phyloP scores from a whole-genome alignment of 2,113 vertebrate species.

The Channa argus region DNA sequence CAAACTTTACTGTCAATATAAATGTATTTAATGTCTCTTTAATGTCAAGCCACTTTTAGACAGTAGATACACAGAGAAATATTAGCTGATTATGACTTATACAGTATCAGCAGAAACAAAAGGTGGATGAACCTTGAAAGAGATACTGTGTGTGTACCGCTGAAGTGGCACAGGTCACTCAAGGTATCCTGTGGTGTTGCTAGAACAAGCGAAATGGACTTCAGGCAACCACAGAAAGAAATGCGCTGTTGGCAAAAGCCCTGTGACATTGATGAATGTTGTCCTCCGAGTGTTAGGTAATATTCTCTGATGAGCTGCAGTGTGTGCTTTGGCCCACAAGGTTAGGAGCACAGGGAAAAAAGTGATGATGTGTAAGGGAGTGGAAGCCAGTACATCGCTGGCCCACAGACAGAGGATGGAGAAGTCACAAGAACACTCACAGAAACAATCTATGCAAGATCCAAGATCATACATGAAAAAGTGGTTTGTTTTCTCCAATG shows the following conservation, averaged over 20 bases:
- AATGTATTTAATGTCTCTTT: too few relatives aligned
- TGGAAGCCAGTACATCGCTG: constrained; percentile 28
- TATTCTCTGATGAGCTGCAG: constrained; percentile 77
- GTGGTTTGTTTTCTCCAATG: background rate
- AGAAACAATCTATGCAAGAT: constrained; percentile 22
- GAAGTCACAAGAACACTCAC: constrained; percentile 6
- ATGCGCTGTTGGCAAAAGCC: constrained; percentile 77
- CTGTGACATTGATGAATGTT: constrained; percentile 82
- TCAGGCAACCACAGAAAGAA: constrained; percentile 62
- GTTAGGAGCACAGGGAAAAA: constrained; percentile 68
- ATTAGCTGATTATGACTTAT: constrained; percentile 1
- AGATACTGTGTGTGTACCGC: constrained; percentile 35
- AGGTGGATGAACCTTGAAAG: constrained; percentile 65
- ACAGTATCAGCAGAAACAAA: constrained; percentile 51
- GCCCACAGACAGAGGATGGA: constrained; percentile 46
- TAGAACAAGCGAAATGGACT: constrained; percentile 70
- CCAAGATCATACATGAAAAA: background rate
- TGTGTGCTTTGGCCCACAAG: constrained; percentile 67
- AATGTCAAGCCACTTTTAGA: too few relatives aligned
- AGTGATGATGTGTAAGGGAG: constrained; percentile 66
- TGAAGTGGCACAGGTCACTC: constrained; percentile 54
- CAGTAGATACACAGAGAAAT: background rate
- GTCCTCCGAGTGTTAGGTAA: constrained; percentile 79
- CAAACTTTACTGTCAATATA: too few relatives aligned
- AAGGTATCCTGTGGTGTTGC: constrained; percentile 28